These are phyloP conservation scores for Cirrhinus mrigala DNA, from an alignment of 2,797 vertebrate genomes.

Conservation along the genomic window DNA sequence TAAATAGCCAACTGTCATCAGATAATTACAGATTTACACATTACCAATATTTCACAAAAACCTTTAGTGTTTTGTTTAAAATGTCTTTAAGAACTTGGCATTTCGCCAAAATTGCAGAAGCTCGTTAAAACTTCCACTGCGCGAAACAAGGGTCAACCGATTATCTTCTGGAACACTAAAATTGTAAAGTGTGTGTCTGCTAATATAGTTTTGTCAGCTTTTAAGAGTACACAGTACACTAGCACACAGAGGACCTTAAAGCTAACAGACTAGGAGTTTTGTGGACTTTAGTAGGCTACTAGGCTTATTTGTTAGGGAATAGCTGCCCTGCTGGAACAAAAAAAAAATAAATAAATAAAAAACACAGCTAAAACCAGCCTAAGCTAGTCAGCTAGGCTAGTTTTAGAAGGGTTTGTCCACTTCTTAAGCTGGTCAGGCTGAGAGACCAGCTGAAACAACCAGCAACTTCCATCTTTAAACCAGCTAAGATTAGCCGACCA, in stretches of 20 bases:
- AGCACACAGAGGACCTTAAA: background rate
- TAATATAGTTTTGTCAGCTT: background rate
- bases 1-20: background rate
- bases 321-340: no score
- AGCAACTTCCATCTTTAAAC: no score
- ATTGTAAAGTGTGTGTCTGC: background rate
- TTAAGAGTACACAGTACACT: no score
- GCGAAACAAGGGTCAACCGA: no score
- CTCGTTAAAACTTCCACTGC: background rate
- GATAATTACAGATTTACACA: background rate
- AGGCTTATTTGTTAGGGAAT: no score
- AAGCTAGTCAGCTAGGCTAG: no score
- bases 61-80: background rate
- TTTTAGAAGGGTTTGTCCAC: no score
- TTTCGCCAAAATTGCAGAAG: background rate
- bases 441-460: no score
- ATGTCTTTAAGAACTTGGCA: background rate
- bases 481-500: no score
- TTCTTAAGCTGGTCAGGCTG: no score
- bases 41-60: background rate
- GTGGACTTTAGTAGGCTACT: background rate
- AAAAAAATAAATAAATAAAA: no score
- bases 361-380: no score
- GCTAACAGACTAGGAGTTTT: background rate
- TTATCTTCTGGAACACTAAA: background rate